Evolutionary conservation across 2,888 invertebrate species (phyloP), one percentile per base, ranked within the genome.

Genomic region (Platycheirus rosarum): DNA sequence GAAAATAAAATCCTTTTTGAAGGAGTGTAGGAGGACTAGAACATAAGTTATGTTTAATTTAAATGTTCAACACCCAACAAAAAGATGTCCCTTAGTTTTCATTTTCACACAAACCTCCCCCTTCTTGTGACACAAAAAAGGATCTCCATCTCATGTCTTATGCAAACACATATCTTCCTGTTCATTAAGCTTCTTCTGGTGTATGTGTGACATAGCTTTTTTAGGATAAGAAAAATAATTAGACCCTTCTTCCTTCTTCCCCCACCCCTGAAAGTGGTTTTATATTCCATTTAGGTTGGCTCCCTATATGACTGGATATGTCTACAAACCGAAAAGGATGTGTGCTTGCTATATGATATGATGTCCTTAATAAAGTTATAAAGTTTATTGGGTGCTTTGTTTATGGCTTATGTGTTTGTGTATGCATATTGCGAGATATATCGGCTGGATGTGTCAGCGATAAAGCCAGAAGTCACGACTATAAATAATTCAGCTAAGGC

Each of bases 311-410:
- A 7, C 8, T 32, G 13, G 26, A 48, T 29, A 6, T 5, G 9
- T n/a, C 42, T 49, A 65, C 44, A 37, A 35, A 32, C 74, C n/a
- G n/a, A n/a, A n/a, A n/a, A n/a, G n/a, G 69, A 70, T 75, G 70
- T 73, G 65, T 71, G 65, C 65, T 48, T 53, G 42, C 70, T 66
- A n/a, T n/a, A n/a, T n/a, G 76, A 80, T 80, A 80, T 80, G 70
- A 80, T 75, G 76, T 76, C 80, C 70, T 48, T 80, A 80, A 80
- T 80, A 71, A 66, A 80, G 80, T 71, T 80, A 75, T 80, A 66
- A 80, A 80, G 70, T 80, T 80, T 80, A 80, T 80, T 80, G 70
- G 80, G 66, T 80, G 70, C 70, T 76, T 75, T 80, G 66, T 76
- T 76, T 80, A 80, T 71, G 65, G 60, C 60, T 68, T 69, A 44